These are phyloP conservation scores for Emys orbicularis DNA, from an alignment of 2,797 vertebrate species.

Conservation along the genomic window DNA sequence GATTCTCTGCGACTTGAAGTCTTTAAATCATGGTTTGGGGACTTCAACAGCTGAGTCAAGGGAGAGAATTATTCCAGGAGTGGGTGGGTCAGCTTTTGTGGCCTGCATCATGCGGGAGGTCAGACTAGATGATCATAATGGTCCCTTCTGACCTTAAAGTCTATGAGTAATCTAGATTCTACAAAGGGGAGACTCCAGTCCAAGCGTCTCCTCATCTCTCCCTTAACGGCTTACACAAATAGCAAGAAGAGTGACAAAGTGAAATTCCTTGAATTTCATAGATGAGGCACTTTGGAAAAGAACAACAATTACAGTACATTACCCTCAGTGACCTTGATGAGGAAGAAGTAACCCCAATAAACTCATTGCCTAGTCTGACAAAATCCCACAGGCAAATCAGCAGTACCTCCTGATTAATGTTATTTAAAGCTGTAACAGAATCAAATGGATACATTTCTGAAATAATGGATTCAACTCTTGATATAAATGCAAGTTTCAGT, in stretches of 20 bases:
- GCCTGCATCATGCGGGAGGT: too few species aligned
- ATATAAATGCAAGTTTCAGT: background rate
- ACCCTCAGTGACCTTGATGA: background rate
- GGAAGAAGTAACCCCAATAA: background rate
- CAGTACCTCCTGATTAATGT: rapidly evolving
- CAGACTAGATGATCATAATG: too few species aligned
- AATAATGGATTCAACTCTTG: background rate
- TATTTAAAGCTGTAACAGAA: background rate
- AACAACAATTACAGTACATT: background rate
- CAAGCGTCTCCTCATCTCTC: background rate
- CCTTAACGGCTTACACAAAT: background rate
- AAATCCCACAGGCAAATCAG: background rate
- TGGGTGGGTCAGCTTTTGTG: too few species aligned
- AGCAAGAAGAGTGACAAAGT: background rate
- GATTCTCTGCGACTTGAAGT: too few species aligned
- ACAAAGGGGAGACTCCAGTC: background rate
- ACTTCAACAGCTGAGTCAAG: too few species aligned
- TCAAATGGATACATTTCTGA: background rate
- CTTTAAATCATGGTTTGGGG: too few species aligned
- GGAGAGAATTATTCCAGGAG: too few species aligned
- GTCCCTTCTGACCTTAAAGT: too few species aligned
- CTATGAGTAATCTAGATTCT: too few species aligned
- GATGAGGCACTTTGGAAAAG: background rate
- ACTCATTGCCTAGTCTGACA: background rate
- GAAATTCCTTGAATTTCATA: background rate